These are phyloP conservation scores for Lerista edwardsae DNA, from an alignment of 2,797 vertebrate genomes.

Conservation along the genomic window DNA sequence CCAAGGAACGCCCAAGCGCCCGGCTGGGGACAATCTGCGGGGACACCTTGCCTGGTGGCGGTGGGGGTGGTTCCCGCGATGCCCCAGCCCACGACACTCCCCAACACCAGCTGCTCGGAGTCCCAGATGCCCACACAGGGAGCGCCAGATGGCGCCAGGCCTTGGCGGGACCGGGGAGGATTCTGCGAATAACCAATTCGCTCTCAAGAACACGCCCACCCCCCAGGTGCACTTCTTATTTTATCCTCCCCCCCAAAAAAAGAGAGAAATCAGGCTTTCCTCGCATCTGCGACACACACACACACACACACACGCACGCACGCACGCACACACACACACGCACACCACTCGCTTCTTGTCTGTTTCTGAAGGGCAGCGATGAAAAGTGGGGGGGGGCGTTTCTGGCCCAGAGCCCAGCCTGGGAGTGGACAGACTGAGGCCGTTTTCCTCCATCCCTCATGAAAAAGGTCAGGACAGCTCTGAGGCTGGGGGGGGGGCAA, in stretches of 20 bases:
- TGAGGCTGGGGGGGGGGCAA: neutral
- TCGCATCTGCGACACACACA: accelerated
- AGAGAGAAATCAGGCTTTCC: no score
- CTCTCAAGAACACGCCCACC: neutral
- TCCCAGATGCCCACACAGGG: neutral
- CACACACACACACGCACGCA: no score
- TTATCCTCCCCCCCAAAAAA: neutral
- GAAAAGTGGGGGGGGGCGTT: neutral
- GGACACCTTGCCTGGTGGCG: no score
- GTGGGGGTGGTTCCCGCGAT: no score
- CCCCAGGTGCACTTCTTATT: accelerated
- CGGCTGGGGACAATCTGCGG: neutral
- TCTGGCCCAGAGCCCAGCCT: neutral
- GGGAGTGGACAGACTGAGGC: constrained; percentile 11
- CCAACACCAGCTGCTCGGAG: no score
- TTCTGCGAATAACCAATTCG: neutral
- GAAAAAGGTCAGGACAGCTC: constrained; percentile 42
- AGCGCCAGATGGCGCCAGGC: neutral
- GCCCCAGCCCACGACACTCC: no score
- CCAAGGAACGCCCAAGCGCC: no score
- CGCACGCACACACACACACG: no score
- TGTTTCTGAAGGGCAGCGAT: neutral
- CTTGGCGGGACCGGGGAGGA: neutral
- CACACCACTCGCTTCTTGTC: neutral
- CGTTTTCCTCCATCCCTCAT: constrained; percentile 6